Percentiles rank a stretch among this genome's conserved stretches.
phyloP scores from a whole-genome alignment of 2,113 vertebrate genomes.

The Rana temporaria region DNA sequence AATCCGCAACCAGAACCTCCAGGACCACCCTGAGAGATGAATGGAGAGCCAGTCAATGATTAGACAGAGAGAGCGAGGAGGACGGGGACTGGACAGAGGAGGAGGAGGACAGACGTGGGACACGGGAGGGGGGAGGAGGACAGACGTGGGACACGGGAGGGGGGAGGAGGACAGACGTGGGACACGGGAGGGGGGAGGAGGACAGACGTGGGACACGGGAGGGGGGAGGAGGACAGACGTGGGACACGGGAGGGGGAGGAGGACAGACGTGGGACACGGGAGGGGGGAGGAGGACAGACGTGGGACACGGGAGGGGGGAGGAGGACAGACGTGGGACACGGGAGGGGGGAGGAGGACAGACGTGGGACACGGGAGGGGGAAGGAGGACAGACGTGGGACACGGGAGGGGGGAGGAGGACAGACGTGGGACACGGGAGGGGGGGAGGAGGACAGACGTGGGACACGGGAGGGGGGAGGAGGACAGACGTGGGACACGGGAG shows the following conservation, averaged over 20 bases:
- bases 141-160: no score
- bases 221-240: no score
- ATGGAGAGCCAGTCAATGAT: not conserved
- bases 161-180: no score
- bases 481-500: no score
- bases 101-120: not conserved
- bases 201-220: not conserved
- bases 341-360: not conserved
- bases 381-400: not conserved
- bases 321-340: no score
- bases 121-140: not conserved
- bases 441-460: no score
- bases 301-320: no score
- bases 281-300: not conserved
- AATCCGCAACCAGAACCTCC: conserved; percentile 93
- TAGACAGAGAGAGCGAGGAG: not conserved
- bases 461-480: not conserved
- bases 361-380: not conserved
- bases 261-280: not conserved
- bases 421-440: no score
- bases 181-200: not conserved
- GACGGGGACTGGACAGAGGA: no score
- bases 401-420: not conserved
- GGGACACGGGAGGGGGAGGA: not conserved
- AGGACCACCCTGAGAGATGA: conserved; percentile 84